Base-by-base conservation (phyloP, 2,888 invertebrate genomes). In the Lathronympha strigana region DNA sequence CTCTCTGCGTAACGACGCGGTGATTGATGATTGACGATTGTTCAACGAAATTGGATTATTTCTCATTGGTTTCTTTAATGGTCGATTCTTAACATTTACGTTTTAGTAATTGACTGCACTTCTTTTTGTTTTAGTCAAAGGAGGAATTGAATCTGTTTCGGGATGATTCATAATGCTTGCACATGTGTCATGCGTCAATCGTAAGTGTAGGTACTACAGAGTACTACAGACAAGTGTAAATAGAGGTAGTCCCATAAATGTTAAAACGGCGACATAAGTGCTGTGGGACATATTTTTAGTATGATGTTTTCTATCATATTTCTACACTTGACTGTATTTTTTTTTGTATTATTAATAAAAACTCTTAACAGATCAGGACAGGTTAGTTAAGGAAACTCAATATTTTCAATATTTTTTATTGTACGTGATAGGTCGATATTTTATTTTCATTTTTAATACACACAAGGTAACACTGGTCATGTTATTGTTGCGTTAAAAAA, bases 1-100 rank as follows among this genome's bases (percentile, higher is more conserved):
- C 79, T 86, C 83, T 81, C 45, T 23, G 73, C 79, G 83, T 81
- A 83, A 86, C 82, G 77, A 79, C 75, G 53, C 31, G 11, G 66
- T 85, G 87, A 88, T 87, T 81, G 78, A 87, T 87, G 77, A 69
- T 57, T 33, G 31, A 63, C 67, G 77, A 75, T 75, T 71, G 87
- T 83, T 83, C 84, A 84, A 81, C 76, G 76, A 84, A 82, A 83
- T 80, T 81, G 79, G 82, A 80, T 80, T 81, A 79, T 72, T 71
- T 73, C 75, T 76, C 76, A 76, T 78, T 76, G 76, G 73, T 76
- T 77, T 76, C 72, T 76, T 78, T 78, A 75, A 75, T 75, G 71
- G 64, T 15, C 1, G 64, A 36, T 58, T 64, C 64, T 64, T 64
- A 60, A 60, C 64, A 45, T 64, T 64, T 64, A 60, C 51, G 64